These are phyloP conservation scores for Argentina silus DNA, from an alignment of 2,797 vertebrate species.

Conservation along the genomic window DNA sequence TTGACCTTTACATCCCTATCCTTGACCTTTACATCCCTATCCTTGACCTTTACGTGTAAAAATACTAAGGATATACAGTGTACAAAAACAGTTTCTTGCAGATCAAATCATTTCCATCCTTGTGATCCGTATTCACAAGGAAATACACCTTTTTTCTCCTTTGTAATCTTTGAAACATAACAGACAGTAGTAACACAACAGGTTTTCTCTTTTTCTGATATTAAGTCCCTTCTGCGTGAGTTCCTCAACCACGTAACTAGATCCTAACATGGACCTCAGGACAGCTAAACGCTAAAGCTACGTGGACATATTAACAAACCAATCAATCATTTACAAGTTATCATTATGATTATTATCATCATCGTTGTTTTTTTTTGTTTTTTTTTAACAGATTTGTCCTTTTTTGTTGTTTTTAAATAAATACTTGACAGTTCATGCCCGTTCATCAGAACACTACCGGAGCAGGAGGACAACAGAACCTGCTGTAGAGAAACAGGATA, in stretches of 20 bases:
- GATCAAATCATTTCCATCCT: conserved; percentile 86
- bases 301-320: too few species aligned
- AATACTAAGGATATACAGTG: conserved; percentile 98
- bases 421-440: conserved; percentile 97
- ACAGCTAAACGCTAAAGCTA: conserved; percentile 89
- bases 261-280: conserved; percentile 82
- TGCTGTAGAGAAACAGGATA: conserved; percentile 88
- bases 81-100: conserved; percentile 94
- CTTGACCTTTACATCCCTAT: conserved; percentile 92
- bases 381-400: conserved; percentile 75
- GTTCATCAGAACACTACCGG: conserved; percentile 92
- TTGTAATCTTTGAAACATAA: conserved; percentile 79
- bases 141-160: conserved; percentile 74
- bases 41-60: conserved; percentile 94
- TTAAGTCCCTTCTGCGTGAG: conserved; percentile 79
- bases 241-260: conserved; percentile 83
- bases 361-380: conserved; percentile 76
- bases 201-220: conserved; percentile 73
- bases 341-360: conserved; percentile 30
- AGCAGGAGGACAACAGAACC: conserved; percentile 83
- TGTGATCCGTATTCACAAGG: conserved; percentile 85
- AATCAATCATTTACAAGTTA: conserved; percentile 85
- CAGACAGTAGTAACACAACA: conserved; percentile 75
- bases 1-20: conserved; percentile 92
- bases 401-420: conserved; percentile 93